phyloP scores from a whole-genome alignment of 2,888 invertebrate genomes.

The Bellardia pandia region DNA sequence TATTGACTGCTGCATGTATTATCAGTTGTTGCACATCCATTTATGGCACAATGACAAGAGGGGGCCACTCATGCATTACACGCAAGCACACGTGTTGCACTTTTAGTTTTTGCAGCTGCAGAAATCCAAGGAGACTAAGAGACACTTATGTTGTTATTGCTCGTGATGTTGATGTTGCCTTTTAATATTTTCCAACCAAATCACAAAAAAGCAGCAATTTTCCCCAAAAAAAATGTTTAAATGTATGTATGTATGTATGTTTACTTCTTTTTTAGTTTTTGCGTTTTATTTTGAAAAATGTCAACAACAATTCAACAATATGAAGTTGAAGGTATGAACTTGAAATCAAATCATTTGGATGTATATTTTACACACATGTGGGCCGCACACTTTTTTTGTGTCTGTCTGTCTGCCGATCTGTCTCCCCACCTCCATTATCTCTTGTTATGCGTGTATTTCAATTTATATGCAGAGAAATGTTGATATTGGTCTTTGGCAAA shows the following conservation, averaged over 20 bases:
- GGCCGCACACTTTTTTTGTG: not conserved
- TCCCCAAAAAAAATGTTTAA: constrained; percentile 5
- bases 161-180: constrained; percentile 43
- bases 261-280: not conserved
- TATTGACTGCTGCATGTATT: constrained; percentile 4
- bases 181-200: constrained; percentile 26
- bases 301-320: constrained; percentile 56
- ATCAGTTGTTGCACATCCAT: constrained; percentile 55
- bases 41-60: constrained; percentile 56
- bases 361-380: constrained; percentile 30
- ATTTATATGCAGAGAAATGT: not conserved
- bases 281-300: constrained; percentile 33
- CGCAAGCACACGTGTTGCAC: constrained; percentile 65
- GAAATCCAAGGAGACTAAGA: constrained; percentile 25
- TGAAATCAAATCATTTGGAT: constrained; percentile 56
- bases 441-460: constrained; percentile 11
- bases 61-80: constrained; percentile 51
- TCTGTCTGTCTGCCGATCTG: not conserved
- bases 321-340: constrained; percentile 64
- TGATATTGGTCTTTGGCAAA: not conserved
- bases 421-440: constrained; percentile 34
- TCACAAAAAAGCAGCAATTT: constrained; percentile 39
- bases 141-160: constrained; percentile 3
- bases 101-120: constrained; percentile 68
- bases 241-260: not conserved